Conservation (phyloP, 2,797 vertebrate genomes). For the Tiaroga cobitis region DNA sequence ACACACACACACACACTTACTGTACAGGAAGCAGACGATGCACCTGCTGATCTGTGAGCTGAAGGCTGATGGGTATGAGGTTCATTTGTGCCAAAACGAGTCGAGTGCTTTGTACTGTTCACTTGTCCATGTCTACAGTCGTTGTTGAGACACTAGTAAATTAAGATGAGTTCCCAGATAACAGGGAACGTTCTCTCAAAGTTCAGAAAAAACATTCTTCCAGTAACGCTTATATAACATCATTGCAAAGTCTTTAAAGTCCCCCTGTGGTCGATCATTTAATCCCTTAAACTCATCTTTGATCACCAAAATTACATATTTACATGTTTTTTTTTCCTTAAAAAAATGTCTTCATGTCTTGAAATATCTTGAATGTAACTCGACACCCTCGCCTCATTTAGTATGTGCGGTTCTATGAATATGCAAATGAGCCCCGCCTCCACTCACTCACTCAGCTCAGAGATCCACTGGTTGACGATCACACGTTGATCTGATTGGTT, state of each 20-base stretch:
- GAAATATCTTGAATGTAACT: too few species aligned
- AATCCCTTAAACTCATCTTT: too few species aligned
- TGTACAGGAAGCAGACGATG: neutral
- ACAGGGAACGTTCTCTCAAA: neutral
- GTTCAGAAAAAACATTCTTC: neutral
- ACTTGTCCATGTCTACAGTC: neutral
- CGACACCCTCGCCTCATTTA: too few species aligned
- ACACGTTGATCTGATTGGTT: too few species aligned
- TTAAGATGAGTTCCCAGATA: neutral
- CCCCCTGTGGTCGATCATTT: too few species aligned
- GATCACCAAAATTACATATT: too few species aligned
- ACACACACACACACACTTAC: conserved; percentile 1
- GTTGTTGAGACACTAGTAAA: neutral
- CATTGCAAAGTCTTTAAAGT: neutral
- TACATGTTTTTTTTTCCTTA: too few species aligned
- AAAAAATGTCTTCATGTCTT: too few species aligned
- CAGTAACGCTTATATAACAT: neutral
- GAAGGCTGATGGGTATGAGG: neutral
- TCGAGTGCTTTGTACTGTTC: neutral
- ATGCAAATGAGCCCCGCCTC: too few species aligned
- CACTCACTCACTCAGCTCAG: too few species aligned
- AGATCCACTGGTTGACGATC: too few species aligned
- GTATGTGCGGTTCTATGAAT: too few species aligned
- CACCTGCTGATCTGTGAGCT: neutral
- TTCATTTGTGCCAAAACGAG: neutral